Base-by-base conservation (phyloP, 2,888 invertebrate species). In the Autographa pulchrina region DNA sequence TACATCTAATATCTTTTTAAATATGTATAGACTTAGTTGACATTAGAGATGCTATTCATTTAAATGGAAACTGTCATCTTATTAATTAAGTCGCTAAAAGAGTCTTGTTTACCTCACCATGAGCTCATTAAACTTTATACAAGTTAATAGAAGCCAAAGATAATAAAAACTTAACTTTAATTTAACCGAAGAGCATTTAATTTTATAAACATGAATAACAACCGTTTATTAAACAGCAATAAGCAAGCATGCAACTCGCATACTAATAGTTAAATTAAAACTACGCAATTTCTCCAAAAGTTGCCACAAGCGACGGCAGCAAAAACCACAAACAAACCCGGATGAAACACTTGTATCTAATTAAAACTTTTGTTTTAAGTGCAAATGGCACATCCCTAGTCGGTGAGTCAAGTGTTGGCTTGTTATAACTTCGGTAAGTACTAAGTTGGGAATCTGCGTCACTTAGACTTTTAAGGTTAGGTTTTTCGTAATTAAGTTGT, bases 341-440 rank as follows among this genome's bases (percentile, higher is more conserved):
- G 69, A 59, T 82, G 64, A 62, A 79, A 80, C 81, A 81, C 72
- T 86, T 83, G 81, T 81, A 81, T 85, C 84, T 90, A 89, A 90
- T 90, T 90, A 90, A 89, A 90, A 90, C 84, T 90, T 89, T 86
- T 85, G 82, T 86, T 86, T 84, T 77, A 86, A 88, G 85, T 85
- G 85, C 82, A 86, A 86, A 84, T 86, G 86, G 82, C 84, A 87
- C 84, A 88, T 83, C 83, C 80, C 79, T 82, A 82, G 85, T 86
- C 84, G 74, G 75, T 75, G 65, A 85, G 80, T 79, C 81, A 85
- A 88, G 84, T 86, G 84, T 86, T 86, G 85, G 85, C 86, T 90
- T 88, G 88, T 91, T 90, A 88, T 86, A 85, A 87, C 82, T 87
- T 86, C 25, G 73, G 65, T 81, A 83, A 86, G 84, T 80, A 80